Evolutionary conservation across 2,113 vertebrate genomes (phyloP).

Genomic region (Amazona vittata): DNA sequence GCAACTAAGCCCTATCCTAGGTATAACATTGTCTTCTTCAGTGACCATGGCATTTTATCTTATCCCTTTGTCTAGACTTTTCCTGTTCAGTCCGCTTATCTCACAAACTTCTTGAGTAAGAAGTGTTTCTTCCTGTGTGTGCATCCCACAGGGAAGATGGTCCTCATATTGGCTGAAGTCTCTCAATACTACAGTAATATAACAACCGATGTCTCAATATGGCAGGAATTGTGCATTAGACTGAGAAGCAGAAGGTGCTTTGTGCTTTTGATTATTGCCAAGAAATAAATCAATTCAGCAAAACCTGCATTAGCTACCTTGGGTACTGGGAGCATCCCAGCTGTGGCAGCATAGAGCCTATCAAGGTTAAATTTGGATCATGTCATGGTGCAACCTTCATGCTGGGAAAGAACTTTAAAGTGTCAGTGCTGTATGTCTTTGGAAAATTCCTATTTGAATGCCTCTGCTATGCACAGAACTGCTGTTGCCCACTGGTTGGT

Average conservation of each 20-base stretch:
- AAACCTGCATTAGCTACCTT: constrained; percentile 11
- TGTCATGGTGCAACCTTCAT: background rate
- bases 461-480: background rate
- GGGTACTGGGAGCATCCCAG: constrained; percentile 21
- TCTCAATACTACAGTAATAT: background rate
- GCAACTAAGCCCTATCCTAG: background rate
- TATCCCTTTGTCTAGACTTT: background rate
- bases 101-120: background rate
- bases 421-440: constrained; percentile 2
- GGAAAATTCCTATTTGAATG: background rate
- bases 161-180: background rate
- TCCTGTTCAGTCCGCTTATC: background rate
- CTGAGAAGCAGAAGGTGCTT: constrained; percentile 16
- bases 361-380: constrained; percentile 27
- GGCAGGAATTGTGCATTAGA: background rate
- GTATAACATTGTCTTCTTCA: background rate
- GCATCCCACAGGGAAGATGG: background rate
- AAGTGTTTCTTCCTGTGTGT: background rate
- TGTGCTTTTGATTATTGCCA: background rate
- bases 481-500: background rate
- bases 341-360: constrained; percentile 10
- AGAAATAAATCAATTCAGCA: constrained; percentile 52
- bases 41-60: background rate
- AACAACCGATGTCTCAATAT: background rate
- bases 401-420: constrained; percentile 29